A percentile compares a stretch with the other conserved stretches of the same genome.
phyloP scores from a whole-genome alignment of 2,888 invertebrate genomes.

The Drosophila neutralis region DNA sequence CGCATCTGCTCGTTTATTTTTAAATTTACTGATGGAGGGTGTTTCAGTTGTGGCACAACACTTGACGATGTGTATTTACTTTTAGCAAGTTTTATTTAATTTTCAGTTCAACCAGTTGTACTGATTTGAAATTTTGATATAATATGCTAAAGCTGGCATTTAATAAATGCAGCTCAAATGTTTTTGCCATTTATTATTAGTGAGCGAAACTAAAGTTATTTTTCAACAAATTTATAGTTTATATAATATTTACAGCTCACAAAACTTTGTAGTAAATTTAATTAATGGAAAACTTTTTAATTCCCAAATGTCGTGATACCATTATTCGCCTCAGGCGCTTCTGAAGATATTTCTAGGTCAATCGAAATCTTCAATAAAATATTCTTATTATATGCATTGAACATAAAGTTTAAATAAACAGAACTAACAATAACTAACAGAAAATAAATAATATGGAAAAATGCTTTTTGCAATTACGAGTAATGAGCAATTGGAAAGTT shows the following conservation, averaged over 20 bases:
- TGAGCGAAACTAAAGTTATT: neutral
- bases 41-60: neutral
- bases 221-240: neutral
- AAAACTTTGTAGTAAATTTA: neutral
- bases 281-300: neutral
- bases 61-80: neutral
- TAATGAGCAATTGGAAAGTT: neutral
- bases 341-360: neutral
- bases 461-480: neutral
- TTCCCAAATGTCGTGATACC: neutral
- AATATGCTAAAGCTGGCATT: neutral
- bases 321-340: neutral
- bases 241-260: neutral
- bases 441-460: neutral
- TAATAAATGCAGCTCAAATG: neutral
- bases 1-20: constrained; percentile 11
- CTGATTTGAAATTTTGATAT: neutral
- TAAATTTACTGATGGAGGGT: neutral
- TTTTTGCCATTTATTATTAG: neutral
- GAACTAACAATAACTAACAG: neutral
- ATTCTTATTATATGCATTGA: neutral
- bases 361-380: neutral
- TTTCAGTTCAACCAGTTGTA: neutral
- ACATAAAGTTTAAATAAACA: neutral
- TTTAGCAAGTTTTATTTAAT: neutral